A percentile compares a stretch with the other conserved stretches of the same genome.
Evolutionary conservation across 2,113 vertebrate species (phyloP).

Genomic region (Corvus moneduloides): DNA sequence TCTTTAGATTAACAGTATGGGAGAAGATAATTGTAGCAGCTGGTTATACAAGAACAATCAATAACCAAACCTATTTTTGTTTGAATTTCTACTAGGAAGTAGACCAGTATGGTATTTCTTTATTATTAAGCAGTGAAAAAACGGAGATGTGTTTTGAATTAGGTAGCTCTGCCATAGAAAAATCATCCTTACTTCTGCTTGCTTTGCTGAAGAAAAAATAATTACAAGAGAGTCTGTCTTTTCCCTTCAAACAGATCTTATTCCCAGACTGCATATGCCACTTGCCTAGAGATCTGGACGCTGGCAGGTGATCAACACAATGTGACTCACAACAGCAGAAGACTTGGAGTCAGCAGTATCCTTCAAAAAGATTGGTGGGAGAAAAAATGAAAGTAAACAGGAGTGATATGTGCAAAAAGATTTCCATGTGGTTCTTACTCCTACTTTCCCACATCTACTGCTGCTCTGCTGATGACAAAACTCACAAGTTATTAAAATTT

Average conservation of each 20-base stretch:
- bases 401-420: not conserved
- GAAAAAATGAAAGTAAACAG: not conserved
- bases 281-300: not conserved
- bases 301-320: not conserved
- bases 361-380: not conserved
- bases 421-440: slow-evolving; percentile 8
- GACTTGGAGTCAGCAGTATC: slow-evolving; percentile 19
- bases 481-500: slow-evolving; percentile 53
- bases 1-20: not conserved
- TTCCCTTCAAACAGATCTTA: not conserved
- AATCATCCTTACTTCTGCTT: not conserved
- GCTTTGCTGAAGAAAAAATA: not conserved
- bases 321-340: not conserved
- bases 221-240: not conserved
- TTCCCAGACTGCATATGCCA: not conserved
- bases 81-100: not conserved
- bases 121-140: not conserved
- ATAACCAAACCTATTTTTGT: not conserved
- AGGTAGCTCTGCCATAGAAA: not conserved
- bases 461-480: slow-evolving; percentile 40
- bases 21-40: not conserved
- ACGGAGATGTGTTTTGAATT: not conserved
- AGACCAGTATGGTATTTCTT: not conserved
- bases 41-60: not conserved
- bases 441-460: slow-evolving; percentile 11